phyloP scores from a whole-genome alignment of 2,797 vertebrate genomes.

The Ammospiza maritima region DNA sequence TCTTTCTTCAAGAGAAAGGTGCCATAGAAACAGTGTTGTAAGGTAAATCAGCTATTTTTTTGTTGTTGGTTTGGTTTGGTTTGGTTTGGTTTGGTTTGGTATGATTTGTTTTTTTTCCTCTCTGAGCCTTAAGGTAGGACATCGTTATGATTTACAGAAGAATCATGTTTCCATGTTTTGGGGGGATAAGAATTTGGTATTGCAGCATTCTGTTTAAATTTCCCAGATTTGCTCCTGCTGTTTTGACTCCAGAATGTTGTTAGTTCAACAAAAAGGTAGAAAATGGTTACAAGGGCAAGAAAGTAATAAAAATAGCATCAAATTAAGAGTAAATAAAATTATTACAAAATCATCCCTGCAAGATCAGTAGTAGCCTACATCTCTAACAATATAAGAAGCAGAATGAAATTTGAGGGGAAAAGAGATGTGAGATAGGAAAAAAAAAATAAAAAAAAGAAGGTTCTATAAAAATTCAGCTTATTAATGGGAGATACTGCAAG shows the following conservation, averaged over 20 bases:
- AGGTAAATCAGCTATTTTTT: neutral
- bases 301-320: neutral
- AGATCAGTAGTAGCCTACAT: neutral
- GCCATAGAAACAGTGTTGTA: neutral
- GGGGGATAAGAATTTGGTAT: neutral
- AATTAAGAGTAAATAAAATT: neutral
- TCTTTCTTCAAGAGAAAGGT: neutral
- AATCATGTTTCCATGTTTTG: neutral
- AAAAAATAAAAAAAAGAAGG: neutral
- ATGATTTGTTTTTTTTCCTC: neutral
- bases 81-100: too few species aligned
- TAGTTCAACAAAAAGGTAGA: neutral
- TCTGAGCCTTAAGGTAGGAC: neutral
- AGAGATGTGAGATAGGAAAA: neutral
- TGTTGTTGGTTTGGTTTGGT: too few species aligned
- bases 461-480: neutral
- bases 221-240: neutral
- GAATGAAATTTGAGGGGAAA: neutral
- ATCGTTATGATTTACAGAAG: neutral
- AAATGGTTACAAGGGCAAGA: neutral
- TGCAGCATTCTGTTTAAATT: neutral
- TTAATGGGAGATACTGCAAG: slow-evolving; percentile 40
- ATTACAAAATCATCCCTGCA: neutral
- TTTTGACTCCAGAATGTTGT: neutral
- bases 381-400: neutral